Conservation (phyloP, 2,888 invertebrate species). For the Conistra vaccinii region DNA sequence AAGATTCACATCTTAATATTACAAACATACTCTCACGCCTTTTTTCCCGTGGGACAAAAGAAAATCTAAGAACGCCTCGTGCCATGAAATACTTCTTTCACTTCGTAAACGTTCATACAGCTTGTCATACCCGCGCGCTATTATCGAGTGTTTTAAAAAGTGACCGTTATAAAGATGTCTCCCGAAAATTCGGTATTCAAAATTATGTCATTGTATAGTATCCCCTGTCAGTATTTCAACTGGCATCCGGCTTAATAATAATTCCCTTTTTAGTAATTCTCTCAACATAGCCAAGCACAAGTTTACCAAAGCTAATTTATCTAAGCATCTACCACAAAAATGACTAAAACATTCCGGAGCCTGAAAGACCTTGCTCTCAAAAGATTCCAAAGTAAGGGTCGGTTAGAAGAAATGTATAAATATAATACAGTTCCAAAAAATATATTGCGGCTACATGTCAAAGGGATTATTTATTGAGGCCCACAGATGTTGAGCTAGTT, state of each 20-base stretch:
- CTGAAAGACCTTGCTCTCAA: conserved; percentile 28
- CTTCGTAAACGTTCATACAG: not conserved
- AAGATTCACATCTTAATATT: not conserved
- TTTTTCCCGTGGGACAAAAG: not conserved
- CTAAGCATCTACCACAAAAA: conserved; percentile 38
- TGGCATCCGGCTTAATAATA: conserved; percentile 24
- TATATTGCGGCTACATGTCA: conserved; percentile 52
- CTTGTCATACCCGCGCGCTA: not conserved
- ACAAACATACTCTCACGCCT: not conserved
- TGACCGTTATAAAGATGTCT: not conserved
- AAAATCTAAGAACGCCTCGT: not conserved
- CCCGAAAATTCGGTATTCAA: not conserved
- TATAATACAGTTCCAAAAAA: conserved; percentile 44
- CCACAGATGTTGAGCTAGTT: conserved; percentile 54
- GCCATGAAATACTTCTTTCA: not conserved
- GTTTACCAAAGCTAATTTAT: conserved; percentile 38
- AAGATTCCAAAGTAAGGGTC: conserved; percentile 40
- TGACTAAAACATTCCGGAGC: conserved; percentile 22
- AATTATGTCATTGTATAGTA: not conserved
- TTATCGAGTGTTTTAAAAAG: not conserved
- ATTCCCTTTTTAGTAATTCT: conserved; percentile 18
- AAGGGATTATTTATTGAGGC: conserved; percentile 59
- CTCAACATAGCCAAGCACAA: conserved; percentile 18
- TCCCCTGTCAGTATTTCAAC: not conserved
- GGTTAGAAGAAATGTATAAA: conserved; percentile 38